Percentiles rank a stretch among this genome's conserved stretches.
phyloP scores from a whole-genome alignment of 2,113 vertebrate species.

The Abramis brama region DNA sequence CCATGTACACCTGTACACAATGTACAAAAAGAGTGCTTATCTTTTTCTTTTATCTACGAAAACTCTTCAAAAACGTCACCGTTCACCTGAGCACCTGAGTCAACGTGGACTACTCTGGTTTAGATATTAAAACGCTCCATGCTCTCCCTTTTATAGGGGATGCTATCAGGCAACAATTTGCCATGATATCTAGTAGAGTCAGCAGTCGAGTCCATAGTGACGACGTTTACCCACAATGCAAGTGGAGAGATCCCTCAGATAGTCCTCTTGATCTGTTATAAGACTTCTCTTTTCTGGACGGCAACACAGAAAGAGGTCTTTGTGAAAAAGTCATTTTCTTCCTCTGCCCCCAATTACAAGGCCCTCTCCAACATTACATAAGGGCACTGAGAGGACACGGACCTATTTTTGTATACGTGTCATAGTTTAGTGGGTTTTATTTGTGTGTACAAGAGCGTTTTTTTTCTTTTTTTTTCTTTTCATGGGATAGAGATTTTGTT shows the following conservation, averaged over 20 bases:
- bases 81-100: slow-evolving; percentile 66
- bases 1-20: slow-evolving; percentile 61
- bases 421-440: not conserved
- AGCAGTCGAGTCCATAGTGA: slow-evolving; percentile 37
- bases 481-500: slow-evolving; percentile 10
- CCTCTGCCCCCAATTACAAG: slow-evolving; percentile 38
- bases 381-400: slow-evolving; percentile 39
- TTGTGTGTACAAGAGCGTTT: not conserved
- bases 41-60: slow-evolving; percentile 57
- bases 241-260: slow-evolving; percentile 15
- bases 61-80: slow-evolving; percentile 54
- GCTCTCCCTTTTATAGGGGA: not conserved
- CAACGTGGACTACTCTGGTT: slow-evolving; percentile 27
- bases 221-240: slow-evolving; percentile 31
- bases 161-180: slow-evolving; percentile 15
- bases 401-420: slow-evolving; percentile 56
- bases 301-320: slow-evolving; percentile 58
- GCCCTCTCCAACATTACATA: slow-evolving; percentile 28
- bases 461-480: not conserved
- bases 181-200: slow-evolving; percentile 30
- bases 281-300: slow-evolving; percentile 65
- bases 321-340: slow-evolving; percentile 53
- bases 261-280: slow-evolving; percentile 41
- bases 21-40: slow-evolving; percentile 69
- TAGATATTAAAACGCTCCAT: slow-evolving; percentile 28